Conservation (phyloP, 2,797 vertebrate species). For the Characodon lateralis region DNA sequence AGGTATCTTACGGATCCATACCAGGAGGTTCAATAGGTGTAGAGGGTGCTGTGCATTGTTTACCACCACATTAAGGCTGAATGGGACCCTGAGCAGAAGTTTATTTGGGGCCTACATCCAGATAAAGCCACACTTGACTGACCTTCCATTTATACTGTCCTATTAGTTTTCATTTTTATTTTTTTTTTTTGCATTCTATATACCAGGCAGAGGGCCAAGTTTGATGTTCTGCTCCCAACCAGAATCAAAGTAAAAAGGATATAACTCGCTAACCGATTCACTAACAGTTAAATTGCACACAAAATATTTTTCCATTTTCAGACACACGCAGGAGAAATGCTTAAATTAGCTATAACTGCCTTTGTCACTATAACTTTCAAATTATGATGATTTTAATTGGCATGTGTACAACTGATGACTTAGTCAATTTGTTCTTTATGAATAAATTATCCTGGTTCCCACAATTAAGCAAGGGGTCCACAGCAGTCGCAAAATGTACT, state of each 20-base stretch:
- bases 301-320: background rate
- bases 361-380: background rate
- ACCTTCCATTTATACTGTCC: background rate
- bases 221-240: background rate
- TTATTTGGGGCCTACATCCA: background rate
- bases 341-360: background rate
- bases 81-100: no score
- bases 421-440: background rate
- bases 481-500: background rate
- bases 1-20: background rate
- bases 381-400: background rate
- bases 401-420: background rate
- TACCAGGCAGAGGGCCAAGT: background rate
- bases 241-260: background rate
- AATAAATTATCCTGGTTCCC: background rate
- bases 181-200: no score
- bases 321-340: background rate
- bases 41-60: background rate
- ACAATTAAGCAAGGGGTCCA: background rate
- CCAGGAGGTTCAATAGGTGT: background rate
- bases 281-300: background rate
- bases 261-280: background rate
- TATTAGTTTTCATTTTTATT: background rate
- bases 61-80: no score
- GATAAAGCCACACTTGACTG: background rate